Evolutionary conservation across 2,113 vertebrate genomes (phyloP).

Genomic region (Pungitius pungitius): DNA sequence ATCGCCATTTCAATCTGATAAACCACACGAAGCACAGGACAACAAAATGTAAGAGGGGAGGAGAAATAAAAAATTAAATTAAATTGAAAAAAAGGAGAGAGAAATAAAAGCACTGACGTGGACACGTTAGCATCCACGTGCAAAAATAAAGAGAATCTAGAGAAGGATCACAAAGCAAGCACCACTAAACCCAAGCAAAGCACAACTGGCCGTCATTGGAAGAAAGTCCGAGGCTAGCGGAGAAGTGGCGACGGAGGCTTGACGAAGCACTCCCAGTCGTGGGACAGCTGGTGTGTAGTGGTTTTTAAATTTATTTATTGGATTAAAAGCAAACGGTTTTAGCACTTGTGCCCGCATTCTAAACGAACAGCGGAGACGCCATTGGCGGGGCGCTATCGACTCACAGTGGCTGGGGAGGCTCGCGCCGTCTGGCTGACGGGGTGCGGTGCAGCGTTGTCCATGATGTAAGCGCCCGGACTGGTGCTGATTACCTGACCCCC

Average conservation of each 20-base stretch:
- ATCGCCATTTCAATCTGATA: conserved; percentile 99
- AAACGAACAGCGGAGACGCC: too few species aligned
- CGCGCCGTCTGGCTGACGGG: conserved; percentile 89
- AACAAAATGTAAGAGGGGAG: conserved; percentile 73
- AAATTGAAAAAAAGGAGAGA: conserved; percentile 26
- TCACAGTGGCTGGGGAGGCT: conserved; percentile 85
- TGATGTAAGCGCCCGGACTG: conserved; percentile 84
- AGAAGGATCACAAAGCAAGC: conserved; percentile 77
- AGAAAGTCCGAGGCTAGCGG: background rate
- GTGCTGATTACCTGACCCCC: conserved; percentile 87
- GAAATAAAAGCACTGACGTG: conserved; percentile 44
- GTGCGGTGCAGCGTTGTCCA: conserved; percentile 85
- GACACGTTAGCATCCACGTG: conserved; percentile 46
- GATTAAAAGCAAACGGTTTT: too few species aligned
- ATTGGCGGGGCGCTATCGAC: conserved; percentile 34
- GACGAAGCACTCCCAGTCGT: background rate
- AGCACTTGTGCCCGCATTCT: too few species aligned
- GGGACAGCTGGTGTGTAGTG: background rate
- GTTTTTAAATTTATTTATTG: too few species aligned
- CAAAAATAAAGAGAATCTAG: conserved; percentile 50
- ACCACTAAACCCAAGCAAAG: conserved; percentile 87
- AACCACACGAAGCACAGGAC: conserved; percentile 83
- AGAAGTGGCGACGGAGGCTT: background rate
- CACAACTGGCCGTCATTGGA: conserved; percentile 52
- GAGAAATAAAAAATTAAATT: conserved; percentile 45